A percentile compares a stretch with the other conserved stretches of the same genome.
Evolutionary conservation across 2,113 vertebrate species (phyloP).

Genomic region (Toxotes chatareus): DNA sequence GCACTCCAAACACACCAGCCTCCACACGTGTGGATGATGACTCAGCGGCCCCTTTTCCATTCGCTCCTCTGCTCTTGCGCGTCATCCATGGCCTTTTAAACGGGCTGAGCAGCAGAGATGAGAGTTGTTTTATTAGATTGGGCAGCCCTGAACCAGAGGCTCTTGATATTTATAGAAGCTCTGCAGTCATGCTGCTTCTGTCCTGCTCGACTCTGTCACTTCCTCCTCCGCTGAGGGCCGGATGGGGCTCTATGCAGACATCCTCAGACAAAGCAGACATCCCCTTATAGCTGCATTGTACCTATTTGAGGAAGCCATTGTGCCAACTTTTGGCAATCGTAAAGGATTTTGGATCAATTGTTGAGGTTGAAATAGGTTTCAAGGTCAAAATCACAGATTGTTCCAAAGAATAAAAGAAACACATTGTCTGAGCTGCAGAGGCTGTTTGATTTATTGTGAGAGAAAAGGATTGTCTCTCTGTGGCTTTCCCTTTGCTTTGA

Average conservation of each 20-base stretch:
- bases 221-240: conserved; percentile 53
- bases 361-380: conserved; percentile 27
- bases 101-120: conserved; percentile 23
- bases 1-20: conserved; percentile 59
- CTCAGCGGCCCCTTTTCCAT: conserved; percentile 59
- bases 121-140: conserved; percentile 72
- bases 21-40: conserved; percentile 60
- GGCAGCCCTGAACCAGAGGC: conserved; percentile 59
- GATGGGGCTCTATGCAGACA: conserved; percentile 52
- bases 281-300: conserved; percentile 61
- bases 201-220: conserved; percentile 55
- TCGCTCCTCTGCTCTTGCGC: conserved; percentile 37
- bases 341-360: conserved; percentile 41
- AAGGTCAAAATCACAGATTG: conserved; percentile 54
- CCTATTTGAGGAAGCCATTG: conserved; percentile 57
- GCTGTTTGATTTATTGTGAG: conserved; percentile 43
- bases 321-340: conserved; percentile 22
- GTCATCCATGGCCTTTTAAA: conserved; percentile 74
- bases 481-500: conserved; percentile 55
- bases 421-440: conserved; percentile 23
- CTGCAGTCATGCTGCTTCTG: conserved; percentile 46
- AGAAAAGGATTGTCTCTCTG: conserved; percentile 28
- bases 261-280: conserved; percentile 50
- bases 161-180: conserved; percentile 71
- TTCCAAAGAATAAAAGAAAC: conserved; percentile 41